Conservation (phyloP, 2,113 vertebrate genomes). For the Oceanodroma tethys region DNA sequence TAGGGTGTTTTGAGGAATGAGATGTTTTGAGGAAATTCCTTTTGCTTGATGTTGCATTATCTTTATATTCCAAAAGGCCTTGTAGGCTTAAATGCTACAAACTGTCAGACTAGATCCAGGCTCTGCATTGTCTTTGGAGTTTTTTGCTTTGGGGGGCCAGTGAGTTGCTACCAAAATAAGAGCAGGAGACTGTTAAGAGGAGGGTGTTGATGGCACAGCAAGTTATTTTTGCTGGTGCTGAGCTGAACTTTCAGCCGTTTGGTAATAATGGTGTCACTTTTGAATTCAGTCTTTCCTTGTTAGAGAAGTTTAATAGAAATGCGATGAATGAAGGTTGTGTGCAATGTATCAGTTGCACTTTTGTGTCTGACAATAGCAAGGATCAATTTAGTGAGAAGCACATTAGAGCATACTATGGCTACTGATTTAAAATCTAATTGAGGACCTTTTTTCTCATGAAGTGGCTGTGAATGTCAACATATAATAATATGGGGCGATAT, state of each 20-base stretch:
- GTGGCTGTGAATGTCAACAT: background rate
- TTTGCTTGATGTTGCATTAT: background rate
- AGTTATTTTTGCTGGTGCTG: background rate
- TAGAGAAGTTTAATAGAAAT: background rate
- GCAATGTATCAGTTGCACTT: background rate
- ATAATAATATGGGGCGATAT: background rate
- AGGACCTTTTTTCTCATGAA: background rate
- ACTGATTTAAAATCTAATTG: background rate
- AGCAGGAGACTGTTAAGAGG: background rate
- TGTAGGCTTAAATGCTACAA: background rate
- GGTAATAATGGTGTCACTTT: background rate
- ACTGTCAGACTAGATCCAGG: background rate
- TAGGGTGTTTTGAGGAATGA: background rate
- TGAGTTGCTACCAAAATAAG: background rate
- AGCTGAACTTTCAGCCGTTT: background rate
- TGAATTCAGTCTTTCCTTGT: background rate
- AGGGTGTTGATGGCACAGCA: background rate
- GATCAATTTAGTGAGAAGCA: background rate
- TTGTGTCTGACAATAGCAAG: background rate
- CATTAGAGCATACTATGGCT: background rate
- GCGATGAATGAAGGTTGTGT: background rate
- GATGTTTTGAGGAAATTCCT: background rate
- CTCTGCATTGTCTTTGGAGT: background rate
- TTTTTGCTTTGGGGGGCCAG: background rate
- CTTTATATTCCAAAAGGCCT: background rate